Conservation (phyloP, 2,888 invertebrate genomes). For the Erebia aethiops region DNA sequence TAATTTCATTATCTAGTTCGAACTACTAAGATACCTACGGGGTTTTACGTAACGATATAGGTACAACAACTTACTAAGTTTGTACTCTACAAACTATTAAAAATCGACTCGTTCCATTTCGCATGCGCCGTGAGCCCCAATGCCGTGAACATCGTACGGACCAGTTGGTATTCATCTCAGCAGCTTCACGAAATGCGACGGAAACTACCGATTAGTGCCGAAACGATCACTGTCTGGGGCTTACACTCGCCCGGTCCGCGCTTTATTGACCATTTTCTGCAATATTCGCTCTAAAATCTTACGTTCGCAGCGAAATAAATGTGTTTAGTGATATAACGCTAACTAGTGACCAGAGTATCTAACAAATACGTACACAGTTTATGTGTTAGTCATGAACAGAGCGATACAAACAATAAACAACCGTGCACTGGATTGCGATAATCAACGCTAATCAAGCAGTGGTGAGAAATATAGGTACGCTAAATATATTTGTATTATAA, state of each 20-base stretch:
- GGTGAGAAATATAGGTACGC: constrained; percentile 48
- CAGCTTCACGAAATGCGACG: constrained; percentile 54
- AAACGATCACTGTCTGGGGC: constrained; percentile 59
- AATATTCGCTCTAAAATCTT: constrained; percentile 59
- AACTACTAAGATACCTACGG: constrained; percentile 15
- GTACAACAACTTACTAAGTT: constrained; percentile 7
- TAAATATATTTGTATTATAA: neutral
- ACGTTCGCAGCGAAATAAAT: constrained; percentile 49
- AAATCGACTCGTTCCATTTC: constrained; percentile 35
- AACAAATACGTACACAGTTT: constrained; percentile 25
- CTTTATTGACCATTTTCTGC: constrained; percentile 75
- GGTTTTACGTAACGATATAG: constrained; percentile 33
- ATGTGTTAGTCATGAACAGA: constrained; percentile 37
- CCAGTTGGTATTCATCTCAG: constrained; percentile 38
- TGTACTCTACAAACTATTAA: constrained; percentile 23
- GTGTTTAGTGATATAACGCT: constrained; percentile 52
- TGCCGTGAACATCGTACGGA: constrained; percentile 54
- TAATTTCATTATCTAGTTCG: constrained; percentile 39
- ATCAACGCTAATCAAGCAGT: constrained; percentile 44
- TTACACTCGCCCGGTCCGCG: constrained; percentile 64
- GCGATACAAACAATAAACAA: constrained; percentile 23
- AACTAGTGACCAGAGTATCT: constrained; percentile 30
- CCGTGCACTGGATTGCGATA: constrained; percentile 40
- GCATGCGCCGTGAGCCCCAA: constrained; percentile 60
- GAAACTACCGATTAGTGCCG: constrained; percentile 74